Percentiles rank a stretch among this genome's conserved stretches.
Conservation (phyloP, 2,113 vertebrate species). For the Brachyhypopomus occidentalis region DNA sequence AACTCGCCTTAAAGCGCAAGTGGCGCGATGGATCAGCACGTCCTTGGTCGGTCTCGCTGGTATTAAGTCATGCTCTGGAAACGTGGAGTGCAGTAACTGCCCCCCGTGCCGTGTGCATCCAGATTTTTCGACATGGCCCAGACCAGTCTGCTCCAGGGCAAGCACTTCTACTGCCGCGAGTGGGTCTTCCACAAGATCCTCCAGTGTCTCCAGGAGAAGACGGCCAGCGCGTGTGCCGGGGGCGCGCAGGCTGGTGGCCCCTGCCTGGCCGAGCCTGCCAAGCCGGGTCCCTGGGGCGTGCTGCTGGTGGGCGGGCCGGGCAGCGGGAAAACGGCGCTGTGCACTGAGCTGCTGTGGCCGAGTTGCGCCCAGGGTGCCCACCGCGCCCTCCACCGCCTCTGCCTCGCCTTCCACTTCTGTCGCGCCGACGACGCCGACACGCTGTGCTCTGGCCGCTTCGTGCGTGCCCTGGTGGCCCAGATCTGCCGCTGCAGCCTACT, state of each 20-base stretch:
- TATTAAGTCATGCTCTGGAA: too few species aligned
- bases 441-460: slow-evolving; percentile 85
- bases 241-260: slow-evolving; percentile 68
- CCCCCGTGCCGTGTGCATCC: slow-evolving; percentile 39
- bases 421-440: slow-evolving; percentile 93
- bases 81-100: slow-evolving; percentile 24
- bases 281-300: slow-evolving; percentile 88
- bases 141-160: slow-evolving; percentile 95
- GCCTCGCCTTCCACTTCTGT: slow-evolving; percentile 94
- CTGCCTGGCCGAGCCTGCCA: slow-evolving; percentile 57
- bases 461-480: slow-evolving; percentile 85
- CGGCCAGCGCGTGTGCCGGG: slow-evolving; percentile 72
- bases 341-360: slow-evolving; percentile 94
- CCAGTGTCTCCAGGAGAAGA: slow-evolving; percentile 98
- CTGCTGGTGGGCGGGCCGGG: slow-evolving; percentile 93
- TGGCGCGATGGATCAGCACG: neutral
- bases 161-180: slow-evolving; percentile 97
- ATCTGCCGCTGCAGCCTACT: slow-evolving; percentile 85
- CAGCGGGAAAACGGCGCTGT: slow-evolving; percentile 93
- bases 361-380: slow-evolving; percentile 81
- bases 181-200: slow-evolving; percentile 99
- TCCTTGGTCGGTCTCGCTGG: neutral
- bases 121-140: slow-evolving; percentile 84
- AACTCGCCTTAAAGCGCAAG: neutral
- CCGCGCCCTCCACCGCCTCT: slow-evolving; percentile 85